A percentile compares a stretch with the other conserved stretches of the same genome.
phyloP scores from a whole-genome alignment of 2,113 vertebrate genomes.

The Carassius gibelio region DNA sequence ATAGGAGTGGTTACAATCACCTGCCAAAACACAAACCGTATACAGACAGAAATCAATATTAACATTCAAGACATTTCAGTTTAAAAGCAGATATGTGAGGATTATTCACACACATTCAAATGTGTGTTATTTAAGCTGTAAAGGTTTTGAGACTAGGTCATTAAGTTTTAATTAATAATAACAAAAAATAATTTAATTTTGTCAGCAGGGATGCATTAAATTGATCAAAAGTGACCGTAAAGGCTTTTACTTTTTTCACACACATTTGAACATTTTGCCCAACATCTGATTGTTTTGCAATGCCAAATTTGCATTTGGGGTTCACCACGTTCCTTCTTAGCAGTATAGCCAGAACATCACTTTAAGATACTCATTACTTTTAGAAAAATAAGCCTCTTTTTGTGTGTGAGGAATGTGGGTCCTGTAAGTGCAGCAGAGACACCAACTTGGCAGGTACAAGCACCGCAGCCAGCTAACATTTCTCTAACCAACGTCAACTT shows the following conservation, averaged over 20 bases:
- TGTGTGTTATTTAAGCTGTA: too few relatives aligned
- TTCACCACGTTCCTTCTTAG: neutral
- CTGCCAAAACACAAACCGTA: slow-evolving; percentile 9
- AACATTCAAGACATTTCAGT: neutral
- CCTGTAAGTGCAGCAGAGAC: neutral
- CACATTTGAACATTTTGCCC: neutral
- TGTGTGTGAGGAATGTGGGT: slow-evolving; percentile 1
- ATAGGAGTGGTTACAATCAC: slow-evolving; percentile 84
- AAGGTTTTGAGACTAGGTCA: too few relatives aligned
- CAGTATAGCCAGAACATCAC: neutral
- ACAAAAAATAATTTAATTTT: too few relatives aligned
- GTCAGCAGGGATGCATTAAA: neutral
- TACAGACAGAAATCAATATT: neutral
- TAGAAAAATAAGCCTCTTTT: neutral
- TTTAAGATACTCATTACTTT: neutral
- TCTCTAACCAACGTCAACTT: slow-evolving; percentile 79
- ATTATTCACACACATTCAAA: neutral
- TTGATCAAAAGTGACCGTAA: neutral
- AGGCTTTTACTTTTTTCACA: neutral
- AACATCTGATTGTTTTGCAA: neutral
- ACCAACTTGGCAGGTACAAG: slow-evolving; percentile 82
- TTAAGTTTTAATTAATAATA: too few relatives aligned
- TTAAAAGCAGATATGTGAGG: neutral
- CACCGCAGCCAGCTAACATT: slow-evolving; percentile 84
- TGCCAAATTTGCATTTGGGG: slow-evolving; percentile 2